phyloP scores from a whole-genome alignment of 2,797 vertebrate species.

The Pseudocheirus occidentalis region DNA sequence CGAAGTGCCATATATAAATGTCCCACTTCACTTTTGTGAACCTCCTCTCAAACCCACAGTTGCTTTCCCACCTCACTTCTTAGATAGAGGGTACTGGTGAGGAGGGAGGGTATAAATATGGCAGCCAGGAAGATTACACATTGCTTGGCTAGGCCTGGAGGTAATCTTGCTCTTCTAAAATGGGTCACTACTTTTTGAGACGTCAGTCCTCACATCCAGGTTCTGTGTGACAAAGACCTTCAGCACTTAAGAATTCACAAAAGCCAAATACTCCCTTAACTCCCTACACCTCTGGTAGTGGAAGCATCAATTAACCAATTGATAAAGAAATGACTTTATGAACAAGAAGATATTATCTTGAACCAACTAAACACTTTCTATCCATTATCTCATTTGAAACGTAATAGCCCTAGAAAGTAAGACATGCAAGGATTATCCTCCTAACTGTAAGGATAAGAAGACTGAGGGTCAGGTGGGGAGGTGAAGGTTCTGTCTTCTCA shows the following conservation, averaged over 20 bases:
- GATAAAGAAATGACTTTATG: background rate
- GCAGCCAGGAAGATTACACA: background rate
- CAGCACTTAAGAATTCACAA: background rate
- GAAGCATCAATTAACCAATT: background rate
- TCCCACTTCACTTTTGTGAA: background rate
- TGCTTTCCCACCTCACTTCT: background rate
- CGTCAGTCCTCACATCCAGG: background rate
- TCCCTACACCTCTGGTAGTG: background rate
- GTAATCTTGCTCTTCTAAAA: background rate
- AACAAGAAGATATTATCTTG: background rate
- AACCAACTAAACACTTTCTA: background rate
- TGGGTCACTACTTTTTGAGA: background rate
- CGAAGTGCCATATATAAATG: background rate
- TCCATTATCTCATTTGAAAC: background rate
- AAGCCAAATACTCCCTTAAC: background rate
- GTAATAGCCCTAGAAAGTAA: background rate
- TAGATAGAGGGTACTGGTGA: background rate
- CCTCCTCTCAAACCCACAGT: background rate
- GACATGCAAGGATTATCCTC: background rate
- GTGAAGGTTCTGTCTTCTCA: background rate
- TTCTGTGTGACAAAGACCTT: background rate
- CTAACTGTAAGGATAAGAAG: background rate
- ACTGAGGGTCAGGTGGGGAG: background rate
- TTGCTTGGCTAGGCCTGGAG: background rate
- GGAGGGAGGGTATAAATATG: background rate